Conservation (phyloP, 2,797 vertebrate genomes). For the Falco naumanni region DNA sequence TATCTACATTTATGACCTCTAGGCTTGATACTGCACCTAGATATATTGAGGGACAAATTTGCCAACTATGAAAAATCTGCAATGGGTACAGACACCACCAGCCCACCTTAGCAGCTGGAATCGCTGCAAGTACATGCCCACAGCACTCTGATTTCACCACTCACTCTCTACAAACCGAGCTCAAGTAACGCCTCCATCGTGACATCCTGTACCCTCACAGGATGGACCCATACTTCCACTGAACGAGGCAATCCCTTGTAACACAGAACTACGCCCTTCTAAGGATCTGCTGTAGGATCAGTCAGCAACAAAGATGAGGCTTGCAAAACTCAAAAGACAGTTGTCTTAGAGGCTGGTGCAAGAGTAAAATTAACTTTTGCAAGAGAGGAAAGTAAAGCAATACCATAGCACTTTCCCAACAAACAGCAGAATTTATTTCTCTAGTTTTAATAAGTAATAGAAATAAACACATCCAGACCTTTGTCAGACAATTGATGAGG, state of each 20-base stretch:
- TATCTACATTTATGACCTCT: neutral
- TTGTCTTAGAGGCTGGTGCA: slow-evolving; percentile 36
- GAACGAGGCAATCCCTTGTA: neutral
- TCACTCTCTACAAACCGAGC: neutral
- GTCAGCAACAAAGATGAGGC: neutral
- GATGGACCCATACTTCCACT: neutral
- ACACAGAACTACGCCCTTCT: neutral
- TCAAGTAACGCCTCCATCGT: neutral
- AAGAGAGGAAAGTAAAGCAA: slow-evolving; percentile 34
- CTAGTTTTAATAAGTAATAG: neutral
- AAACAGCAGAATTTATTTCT: neutral
- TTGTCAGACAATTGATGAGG: neutral
- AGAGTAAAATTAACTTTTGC: slow-evolving; percentile 45
- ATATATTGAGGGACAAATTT: neutral
- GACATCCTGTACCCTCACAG: neutral
- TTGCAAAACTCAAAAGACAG: slow-evolving; percentile 47
- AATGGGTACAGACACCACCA: neutral
- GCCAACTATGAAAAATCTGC: neutral
- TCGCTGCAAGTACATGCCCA: fast-evolving
- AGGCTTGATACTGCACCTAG: neutral
- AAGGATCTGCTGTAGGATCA: slow-evolving; percentile 1
- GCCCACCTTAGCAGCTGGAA: fast-evolving
- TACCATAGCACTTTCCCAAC: neutral
- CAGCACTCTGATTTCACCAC: neutral
- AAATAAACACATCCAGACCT: neutral